phyloP scores from a whole-genome alignment of 92 coral and sea anemone species.

The Heteractis magnifica region DNA sequence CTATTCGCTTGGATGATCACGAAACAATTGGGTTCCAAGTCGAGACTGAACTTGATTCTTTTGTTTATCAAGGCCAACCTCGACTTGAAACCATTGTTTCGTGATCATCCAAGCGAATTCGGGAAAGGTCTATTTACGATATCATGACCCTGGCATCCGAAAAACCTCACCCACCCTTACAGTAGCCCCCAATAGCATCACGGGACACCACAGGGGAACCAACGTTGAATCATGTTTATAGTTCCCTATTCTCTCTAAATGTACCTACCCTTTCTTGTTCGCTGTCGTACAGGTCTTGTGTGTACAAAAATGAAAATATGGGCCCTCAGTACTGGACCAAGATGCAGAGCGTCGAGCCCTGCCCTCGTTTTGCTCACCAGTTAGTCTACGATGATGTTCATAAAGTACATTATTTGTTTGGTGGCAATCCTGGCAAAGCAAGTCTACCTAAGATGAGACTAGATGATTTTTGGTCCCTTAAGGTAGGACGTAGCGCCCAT shows the following conservation, averaged over 20 bases:
- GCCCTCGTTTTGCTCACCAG: conserved; percentile 98
- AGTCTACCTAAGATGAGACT: conserved; percentile 88
- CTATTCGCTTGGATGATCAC: too few relatives aligned
- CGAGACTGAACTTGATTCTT: too few relatives aligned
- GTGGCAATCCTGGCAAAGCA: conserved; percentile 97
- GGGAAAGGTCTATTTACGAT: too few relatives aligned
- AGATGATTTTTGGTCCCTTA: conserved; percentile 96
- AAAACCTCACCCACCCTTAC: too few relatives aligned
- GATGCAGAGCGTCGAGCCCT: conserved; percentile 94
- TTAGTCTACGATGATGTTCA: conserved; percentile 85
- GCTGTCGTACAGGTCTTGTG: conserved; percentile 71
- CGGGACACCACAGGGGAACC: too few relatives aligned
- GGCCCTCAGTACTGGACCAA: conserved; percentile 96
- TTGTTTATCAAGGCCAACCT: too few relatives aligned
- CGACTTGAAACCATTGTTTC: too few relatives aligned
- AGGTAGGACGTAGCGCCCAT: conserved; percentile 32
- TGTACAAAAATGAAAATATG: conserved; percentile 95
- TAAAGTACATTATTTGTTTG: conserved; percentile 91
- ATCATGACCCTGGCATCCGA: too few relatives aligned
- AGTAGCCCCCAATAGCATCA: too few relatives aligned
- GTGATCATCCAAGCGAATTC: too few relatives aligned
- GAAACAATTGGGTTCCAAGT: too few relatives aligned
- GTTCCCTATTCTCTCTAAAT: not conserved
- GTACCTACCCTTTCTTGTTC: not conserved
- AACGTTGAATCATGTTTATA: too few relatives aligned